These are phyloP conservation scores for Scalopus aquaticus DNA, from an alignment of 2,113 vertebrate genomes.

Conservation along the genomic window DNA sequence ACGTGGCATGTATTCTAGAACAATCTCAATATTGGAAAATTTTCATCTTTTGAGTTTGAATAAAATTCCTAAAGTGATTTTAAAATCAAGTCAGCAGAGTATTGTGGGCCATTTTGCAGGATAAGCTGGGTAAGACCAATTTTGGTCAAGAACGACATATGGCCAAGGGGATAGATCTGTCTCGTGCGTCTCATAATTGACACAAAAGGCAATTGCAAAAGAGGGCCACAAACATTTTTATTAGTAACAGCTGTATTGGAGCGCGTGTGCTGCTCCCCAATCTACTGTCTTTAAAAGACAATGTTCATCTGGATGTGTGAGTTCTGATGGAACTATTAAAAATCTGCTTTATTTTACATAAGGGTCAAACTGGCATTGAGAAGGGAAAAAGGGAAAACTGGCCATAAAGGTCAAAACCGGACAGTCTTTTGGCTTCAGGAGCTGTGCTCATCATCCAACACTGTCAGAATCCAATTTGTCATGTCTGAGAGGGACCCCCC, in stretches of 20 bases:
- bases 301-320: conserved; percentile 36
- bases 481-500: neutral
- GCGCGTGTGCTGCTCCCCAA: conserved; percentile 45
- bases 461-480: neutral
- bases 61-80: conserved; percentile 63
- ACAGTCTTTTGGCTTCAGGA: neutral
- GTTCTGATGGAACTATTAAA: conserved; percentile 49
- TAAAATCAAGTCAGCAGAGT: conserved; percentile 60
- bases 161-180: conserved; percentile 70
- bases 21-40: neutral
- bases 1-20: conserved; percentile 2
- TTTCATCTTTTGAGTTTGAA: conserved; percentile 64
- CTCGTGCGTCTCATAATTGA: conserved; percentile 67
- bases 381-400: neutral
- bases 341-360: conserved; percentile 27
- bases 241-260: conserved; percentile 74
- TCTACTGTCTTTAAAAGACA: conserved; percentile 50
- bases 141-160: conserved; percentile 77
- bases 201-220: conserved; percentile 73
- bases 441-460: neutral
- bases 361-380: conserved; percentile 50
- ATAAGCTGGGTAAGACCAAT: conserved; percentile 65
- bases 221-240: conserved; percentile 75
- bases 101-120: conserved; percentile 46
- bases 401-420: neutral